Conservation (phyloP, 1,140 invertebrate species). For the Tetramorium alpestre region DNA sequence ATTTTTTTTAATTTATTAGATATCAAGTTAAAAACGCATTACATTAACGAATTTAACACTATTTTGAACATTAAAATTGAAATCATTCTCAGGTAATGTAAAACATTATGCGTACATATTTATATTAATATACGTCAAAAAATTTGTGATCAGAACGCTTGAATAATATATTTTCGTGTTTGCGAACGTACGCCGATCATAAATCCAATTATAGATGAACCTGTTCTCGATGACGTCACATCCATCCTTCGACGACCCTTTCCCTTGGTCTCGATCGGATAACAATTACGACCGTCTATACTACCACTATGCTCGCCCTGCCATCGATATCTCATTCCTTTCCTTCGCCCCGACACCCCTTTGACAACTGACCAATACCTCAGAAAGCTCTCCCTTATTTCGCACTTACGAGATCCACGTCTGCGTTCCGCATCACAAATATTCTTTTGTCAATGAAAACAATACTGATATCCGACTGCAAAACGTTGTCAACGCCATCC, state of each 20-base stretch:
- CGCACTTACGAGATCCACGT: slow-evolving; percentile 27
- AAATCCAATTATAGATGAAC: slow-evolving; percentile 76
- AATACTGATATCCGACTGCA: slow-evolving; percentile 9
- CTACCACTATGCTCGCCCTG: slow-evolving; percentile 19
- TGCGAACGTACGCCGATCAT: slow-evolving; percentile 59
- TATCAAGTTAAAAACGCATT: background rate
- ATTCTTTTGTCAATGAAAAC: slow-evolving; percentile 24
- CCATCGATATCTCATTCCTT: slow-evolving; percentile 71
- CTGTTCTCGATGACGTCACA: slow-evolving; percentile 72
- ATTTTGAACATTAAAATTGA: background rate
- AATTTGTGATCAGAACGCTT: slow-evolving; percentile 31
- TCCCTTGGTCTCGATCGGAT: slow-evolving; percentile 64
- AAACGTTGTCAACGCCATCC: background rate
- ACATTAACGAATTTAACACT: background rate
- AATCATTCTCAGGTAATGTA: background rate
- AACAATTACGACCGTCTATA: slow-evolving; percentile 70
- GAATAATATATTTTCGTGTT: slow-evolving; percentile 67
- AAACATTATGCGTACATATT: background rate
- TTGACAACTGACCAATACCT: slow-evolving; percentile 55
- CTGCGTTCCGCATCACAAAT: background rate
- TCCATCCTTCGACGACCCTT: slow-evolving; percentile 70
- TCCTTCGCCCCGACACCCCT: slow-evolving; percentile 49
- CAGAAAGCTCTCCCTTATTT: slow-evolving; percentile 29
- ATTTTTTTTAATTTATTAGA: no score
- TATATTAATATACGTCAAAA: background rate